Conservation (phyloP, 2,797 vertebrate genomes). For the Euthynnus affinis region DNA sequence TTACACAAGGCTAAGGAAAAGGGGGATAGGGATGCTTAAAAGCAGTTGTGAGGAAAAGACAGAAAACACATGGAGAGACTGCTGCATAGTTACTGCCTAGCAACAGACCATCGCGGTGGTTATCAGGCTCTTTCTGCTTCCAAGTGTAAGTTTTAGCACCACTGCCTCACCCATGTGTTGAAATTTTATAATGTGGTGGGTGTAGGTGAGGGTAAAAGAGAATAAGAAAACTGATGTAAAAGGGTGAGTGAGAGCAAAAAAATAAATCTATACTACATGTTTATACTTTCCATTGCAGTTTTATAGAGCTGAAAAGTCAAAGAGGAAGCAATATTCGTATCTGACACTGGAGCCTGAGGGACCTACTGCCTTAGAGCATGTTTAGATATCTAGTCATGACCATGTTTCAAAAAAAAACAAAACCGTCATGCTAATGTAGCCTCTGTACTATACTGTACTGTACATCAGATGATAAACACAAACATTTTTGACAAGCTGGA, state of each 20-base stretch:
- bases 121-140: slow-evolving; percentile 65
- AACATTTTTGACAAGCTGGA: slow-evolving; percentile 27
- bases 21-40: slow-evolving; percentile 34
- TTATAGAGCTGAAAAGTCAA: background rate
- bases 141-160: slow-evolving; percentile 69
- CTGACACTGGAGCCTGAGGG: background rate
- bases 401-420: slow-evolving; percentile 1
- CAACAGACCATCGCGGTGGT: slow-evolving; percentile 79
- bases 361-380: background rate
- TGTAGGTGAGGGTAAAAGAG: slow-evolving; percentile 10
- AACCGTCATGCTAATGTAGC: slow-evolving; percentile 7
- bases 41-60: slow-evolving; percentile 47
- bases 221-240: background rate
- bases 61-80: slow-evolving; percentile 60
- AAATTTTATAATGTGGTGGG: slow-evolving; percentile 48
- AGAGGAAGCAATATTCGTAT: background rate
- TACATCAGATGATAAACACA: background rate
- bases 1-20: slow-evolving; percentile 2
- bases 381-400: slow-evolving; percentile 15
- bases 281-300: background rate
- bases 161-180: slow-evolving; percentile 32
- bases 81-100: slow-evolving; percentile 87
- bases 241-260: slow-evolving; percentile 2
- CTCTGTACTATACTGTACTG: background rate
- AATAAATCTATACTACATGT: background rate